These are phyloP conservation scores for Stomorhina lunata DNA, from an alignment of 2,888 invertebrate species.

Conservation along the genomic window DNA sequence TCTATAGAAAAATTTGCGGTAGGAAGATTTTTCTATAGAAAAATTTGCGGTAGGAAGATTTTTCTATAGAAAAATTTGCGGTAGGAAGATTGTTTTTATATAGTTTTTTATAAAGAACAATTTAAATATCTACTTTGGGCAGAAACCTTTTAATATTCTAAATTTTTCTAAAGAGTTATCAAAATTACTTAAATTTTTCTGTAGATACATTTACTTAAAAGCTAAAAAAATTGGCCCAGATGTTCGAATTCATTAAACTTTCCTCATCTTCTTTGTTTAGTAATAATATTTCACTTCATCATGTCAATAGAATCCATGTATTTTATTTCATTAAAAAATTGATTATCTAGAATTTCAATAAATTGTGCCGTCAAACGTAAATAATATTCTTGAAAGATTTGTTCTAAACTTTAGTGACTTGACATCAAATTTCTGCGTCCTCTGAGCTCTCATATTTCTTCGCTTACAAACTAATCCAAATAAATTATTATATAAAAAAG, in stretches of 20 bases:
- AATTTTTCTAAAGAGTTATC: no score
- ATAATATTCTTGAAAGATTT: conserved; percentile 48
- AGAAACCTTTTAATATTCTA: no score
- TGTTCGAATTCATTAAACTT: neutral
- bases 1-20: no score
- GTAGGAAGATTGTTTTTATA: no score
- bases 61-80: no score
- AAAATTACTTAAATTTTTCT: no score
- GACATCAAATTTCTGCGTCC: conserved; percentile 17
- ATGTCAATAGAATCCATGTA: neutral
- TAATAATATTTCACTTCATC: no score
- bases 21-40: no score
- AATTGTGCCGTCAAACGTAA: conserved; percentile 42
- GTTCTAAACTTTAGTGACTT: conserved; percentile 20
- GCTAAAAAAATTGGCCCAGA: conserved; percentile 14
- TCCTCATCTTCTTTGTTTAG: neutral
- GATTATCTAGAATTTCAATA: conserved; percentile 38
- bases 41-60: no score
- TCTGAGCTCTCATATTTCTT: conserved; percentile 15
- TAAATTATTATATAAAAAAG: conserved; percentile 23
- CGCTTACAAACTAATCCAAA: conserved; percentile 1
- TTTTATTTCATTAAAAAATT: conserved; percentile 27
- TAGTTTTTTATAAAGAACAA: no score
- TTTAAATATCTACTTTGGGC: no score
- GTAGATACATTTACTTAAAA: neutral